A percentile compares a stretch with the other conserved stretches of the same genome.
phyloP scores from a whole-genome alignment of 1,140 invertebrate species.

The Ladona fulva region DNA sequence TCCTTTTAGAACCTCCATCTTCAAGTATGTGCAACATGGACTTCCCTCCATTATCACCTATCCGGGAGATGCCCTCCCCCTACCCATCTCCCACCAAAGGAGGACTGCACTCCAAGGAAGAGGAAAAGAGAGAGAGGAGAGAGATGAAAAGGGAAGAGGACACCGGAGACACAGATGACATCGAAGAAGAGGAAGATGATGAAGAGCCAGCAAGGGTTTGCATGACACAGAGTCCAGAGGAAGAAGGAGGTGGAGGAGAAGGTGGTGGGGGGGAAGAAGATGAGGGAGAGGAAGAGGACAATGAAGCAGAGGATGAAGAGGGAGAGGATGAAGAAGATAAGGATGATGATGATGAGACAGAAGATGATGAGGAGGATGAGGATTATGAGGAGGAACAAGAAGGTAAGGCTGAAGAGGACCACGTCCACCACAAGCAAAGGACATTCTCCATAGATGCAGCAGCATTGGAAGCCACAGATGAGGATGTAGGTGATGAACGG shows the following conservation, averaged over 20 bases:
- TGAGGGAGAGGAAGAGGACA: slow-evolving; percentile 24
- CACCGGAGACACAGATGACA: slow-evolving; percentile 11
- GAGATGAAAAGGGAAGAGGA: slow-evolving; percentile 26
- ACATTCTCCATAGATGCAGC: slow-evolving; percentile 22
- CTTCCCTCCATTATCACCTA: slow-evolving; percentile 60
- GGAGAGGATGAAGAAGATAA: slow-evolving; percentile 33
- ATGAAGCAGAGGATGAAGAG: slow-evolving; percentile 28
- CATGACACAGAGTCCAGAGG: neutral
- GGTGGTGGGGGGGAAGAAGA: neutral
- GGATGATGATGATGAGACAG: slow-evolving; percentile 13
- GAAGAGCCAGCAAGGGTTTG: slow-evolving; percentile 27
- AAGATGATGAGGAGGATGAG: neutral
- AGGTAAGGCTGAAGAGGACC: neutral
- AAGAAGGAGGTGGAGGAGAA: neutral
- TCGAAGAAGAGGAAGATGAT: slow-evolving; percentile 21
- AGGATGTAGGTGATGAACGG: slow-evolving; percentile 32
- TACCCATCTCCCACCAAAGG: neutral
- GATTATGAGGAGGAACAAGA: neutral
- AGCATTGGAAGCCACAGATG: slow-evolving; percentile 39
- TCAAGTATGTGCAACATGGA: slow-evolving; percentile 58
- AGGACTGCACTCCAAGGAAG: neutral
- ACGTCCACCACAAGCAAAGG: neutral
- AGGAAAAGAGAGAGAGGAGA: slow-evolving; percentile 27
- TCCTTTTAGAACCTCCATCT: slow-evolving; percentile 48
- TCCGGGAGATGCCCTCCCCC: slow-evolving; percentile 55